Evolutionary conservation across 35 echinoderm and acorn worm genomes (phyloP).

Genomic region (Acanthaster planci): DNA sequence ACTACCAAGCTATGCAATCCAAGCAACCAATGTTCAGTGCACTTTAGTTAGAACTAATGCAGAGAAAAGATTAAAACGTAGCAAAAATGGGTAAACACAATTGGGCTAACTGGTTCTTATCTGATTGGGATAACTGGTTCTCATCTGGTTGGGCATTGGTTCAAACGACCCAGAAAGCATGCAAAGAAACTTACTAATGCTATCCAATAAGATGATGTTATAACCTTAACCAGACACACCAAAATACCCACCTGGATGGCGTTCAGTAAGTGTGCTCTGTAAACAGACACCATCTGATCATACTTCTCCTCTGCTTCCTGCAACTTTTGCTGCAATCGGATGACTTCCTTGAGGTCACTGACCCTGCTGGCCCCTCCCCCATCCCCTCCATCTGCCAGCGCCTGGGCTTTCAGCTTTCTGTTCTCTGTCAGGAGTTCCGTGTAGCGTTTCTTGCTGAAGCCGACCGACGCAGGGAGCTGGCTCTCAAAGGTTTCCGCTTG

Average conservation of each 20-base stretch:
- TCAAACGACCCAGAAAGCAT: too few relatives aligned
- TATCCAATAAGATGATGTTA: too few relatives aligned
- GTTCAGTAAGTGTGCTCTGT: conserved; percentile 78
- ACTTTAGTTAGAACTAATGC: too few relatives aligned
- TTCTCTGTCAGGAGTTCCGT: conserved; percentile 69
- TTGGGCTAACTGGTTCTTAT: too few relatives aligned
- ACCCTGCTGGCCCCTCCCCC: not conserved
- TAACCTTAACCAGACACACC: too few relatives aligned
- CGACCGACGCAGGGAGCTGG: not conserved
- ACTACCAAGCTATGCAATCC: too few relatives aligned
- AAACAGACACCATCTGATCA: conserved; percentile 65
- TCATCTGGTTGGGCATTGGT: too few relatives aligned
- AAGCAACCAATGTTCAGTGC: too few relatives aligned
- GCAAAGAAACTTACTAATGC: too few relatives aligned
- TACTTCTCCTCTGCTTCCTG: conserved; percentile 42
- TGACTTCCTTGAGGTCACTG: conserved; percentile 33
- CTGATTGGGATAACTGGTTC: too few relatives aligned
- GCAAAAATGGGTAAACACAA: too few relatives aligned
- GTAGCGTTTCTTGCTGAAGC: conserved; percentile 51
- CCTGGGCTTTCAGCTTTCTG: conserved; percentile 60
- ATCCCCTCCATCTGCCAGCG: conserved; percentile 20
- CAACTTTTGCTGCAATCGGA: conserved; percentile 46
- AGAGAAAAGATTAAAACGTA: too few relatives aligned
- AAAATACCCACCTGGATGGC: conserved; percentile 71
- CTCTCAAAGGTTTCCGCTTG: conserved; percentile 20